phyloP scores from a whole-genome alignment of 2,113 vertebrate species.

The Bos taurus region ARS-UCD2.0 NC_037328.1:93812501-93813000 shows the following conservation, averaged over 20 bases:
- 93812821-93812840: not conserved
- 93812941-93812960: not conserved
- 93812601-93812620: not conserved
- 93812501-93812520: constrained; percentile 28
- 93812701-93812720: not conserved
- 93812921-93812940: not conserved
- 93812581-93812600: constrained; percentile 6
- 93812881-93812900: not conserved
- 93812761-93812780: not conserved
- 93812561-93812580: not conserved
- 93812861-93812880: not conserved
- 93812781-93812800: not conserved
- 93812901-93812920: not conserved
- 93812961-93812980: not conserved
- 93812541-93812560: not conserved
- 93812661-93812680: not conserved
- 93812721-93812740: not conserved
- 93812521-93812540: not conserved
- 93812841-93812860: not conserved
- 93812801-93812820: not conserved
- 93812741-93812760: not conserved
- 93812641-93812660: constrained; percentile 9
- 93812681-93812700: not conserved
- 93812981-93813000: not conserved
- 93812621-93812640: not conserved